Evolutionary conservation across 2,113 vertebrate species (phyloP).

Genomic region (Chionomys nivalis): DNA sequence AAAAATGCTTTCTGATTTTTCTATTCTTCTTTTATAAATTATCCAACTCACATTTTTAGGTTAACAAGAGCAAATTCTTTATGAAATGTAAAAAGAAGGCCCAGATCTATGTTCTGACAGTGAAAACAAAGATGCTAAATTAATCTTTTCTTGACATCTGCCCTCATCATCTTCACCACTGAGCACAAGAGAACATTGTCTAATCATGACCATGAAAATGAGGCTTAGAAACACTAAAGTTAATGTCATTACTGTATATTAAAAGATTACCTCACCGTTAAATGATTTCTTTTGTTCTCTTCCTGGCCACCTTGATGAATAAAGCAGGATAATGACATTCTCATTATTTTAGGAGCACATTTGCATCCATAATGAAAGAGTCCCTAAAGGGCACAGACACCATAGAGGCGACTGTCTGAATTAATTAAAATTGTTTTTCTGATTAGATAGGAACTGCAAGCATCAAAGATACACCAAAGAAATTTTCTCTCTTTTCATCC

Average conservation of each 20-base stretch:
- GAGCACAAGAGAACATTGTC: not conserved
- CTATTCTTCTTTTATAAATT: not conserved
- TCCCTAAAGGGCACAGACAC: slow-evolving; percentile 72
- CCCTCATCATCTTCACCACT: not conserved
- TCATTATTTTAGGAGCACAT: slow-evolving; percentile 80
- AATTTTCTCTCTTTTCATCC: slow-evolving; percentile 58
- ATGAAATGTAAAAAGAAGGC: not conserved
- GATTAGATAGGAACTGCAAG: slow-evolving; percentile 76
- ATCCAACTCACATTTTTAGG: not conserved
- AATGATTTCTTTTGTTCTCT: slow-evolving; percentile 69
- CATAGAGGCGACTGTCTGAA: slow-evolving; percentile 59
- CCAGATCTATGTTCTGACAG: not conserved
- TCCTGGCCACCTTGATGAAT: slow-evolving; percentile 75
- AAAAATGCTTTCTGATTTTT: not conserved
- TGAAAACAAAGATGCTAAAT: not conserved
- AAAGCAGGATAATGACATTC: slow-evolving; percentile 74
- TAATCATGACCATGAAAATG: slow-evolving; percentile 55
- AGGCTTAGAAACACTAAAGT: slow-evolving; percentile 63
- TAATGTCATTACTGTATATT: slow-evolving; percentile 62
- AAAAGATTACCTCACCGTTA: slow-evolving; percentile 70
- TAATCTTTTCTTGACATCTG: not conserved
- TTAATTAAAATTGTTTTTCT: slow-evolving; percentile 82
- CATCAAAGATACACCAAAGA: slow-evolving; percentile 56
- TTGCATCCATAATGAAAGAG: slow-evolving; percentile 79
- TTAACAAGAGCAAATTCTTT: not conserved